Percentiles rank a stretch among this genome's conserved stretches.
Evolutionary conservation across 2,888 invertebrate genomes (phyloP).

Genomic region (Diloba caeruleocephala): DNA sequence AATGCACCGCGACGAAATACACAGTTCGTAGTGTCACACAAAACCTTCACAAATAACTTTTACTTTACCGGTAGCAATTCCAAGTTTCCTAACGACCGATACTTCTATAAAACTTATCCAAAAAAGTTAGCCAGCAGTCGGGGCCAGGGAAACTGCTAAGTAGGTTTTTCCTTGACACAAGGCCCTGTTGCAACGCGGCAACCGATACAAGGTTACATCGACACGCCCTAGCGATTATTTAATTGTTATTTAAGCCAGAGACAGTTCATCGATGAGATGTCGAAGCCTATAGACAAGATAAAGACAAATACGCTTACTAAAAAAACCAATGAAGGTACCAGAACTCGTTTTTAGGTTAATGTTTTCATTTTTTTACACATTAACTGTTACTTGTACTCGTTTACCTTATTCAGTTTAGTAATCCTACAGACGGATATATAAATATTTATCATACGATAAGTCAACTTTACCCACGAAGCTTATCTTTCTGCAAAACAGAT

Average conservation of each 20-base stretch:
- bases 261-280: slow-evolving; percentile 68
- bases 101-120: slow-evolving; percentile 59
- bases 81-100: slow-evolving; percentile 18
- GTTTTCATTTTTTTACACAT: slow-evolving; percentile 8
- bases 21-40: slow-evolving; percentile 20
- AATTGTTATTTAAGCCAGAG: slow-evolving; percentile 85
- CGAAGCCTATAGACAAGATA: slow-evolving; percentile 60
- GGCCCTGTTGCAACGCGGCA: slow-evolving; percentile 86
- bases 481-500: slow-evolving; percentile 73
- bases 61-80: slow-evolving; percentile 12
- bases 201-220: slow-evolving; percentile 85
- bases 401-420: slow-evolving; percentile 22
- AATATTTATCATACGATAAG: slow-evolving; percentile 68
- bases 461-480: slow-evolving; percentile 66
- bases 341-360: slow-evolving; percentile 16
- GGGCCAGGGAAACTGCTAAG: slow-evolving; percentile 87
- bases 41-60: slow-evolving; percentile 18
- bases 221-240: slow-evolving; percentile 88
- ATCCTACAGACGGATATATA: slow-evolving; percentile 61
- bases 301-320: slow-evolving; percentile 55
- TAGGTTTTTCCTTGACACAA: slow-evolving; percentile 88
- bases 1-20: slow-evolving; percentile 44
- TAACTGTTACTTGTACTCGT: slow-evolving; percentile 7
- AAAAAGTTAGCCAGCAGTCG: slow-evolving; percentile 68
- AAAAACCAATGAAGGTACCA: slow-evolving; percentile 53